These are phyloP conservation scores for Gavialis gangeticus DNA, from an alignment of 2,113 vertebrate species.

Conservation along the genomic window DNA sequence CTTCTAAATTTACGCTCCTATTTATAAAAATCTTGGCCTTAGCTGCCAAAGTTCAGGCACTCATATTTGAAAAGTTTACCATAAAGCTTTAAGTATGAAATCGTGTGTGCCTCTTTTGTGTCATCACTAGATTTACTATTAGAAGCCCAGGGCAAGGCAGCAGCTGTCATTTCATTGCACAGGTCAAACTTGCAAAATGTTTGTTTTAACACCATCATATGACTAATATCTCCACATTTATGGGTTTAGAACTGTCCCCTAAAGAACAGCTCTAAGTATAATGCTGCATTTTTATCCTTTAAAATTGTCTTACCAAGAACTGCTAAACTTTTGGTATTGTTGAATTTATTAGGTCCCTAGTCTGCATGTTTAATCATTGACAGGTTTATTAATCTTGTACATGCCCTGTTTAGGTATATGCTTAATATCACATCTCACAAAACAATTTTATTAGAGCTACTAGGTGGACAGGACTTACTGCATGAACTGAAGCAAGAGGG, in stretches of 20 bases:
- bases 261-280: background rate
- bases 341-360: slow-evolving; percentile 16
- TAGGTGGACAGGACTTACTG: background rate
- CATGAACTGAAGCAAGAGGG: background rate
- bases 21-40: background rate
- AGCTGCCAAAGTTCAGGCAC: background rate
- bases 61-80: background rate
- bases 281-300: slow-evolving; percentile 1
- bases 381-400: slow-evolving; percentile 36
- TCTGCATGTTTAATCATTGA: background rate
- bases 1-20: background rate
- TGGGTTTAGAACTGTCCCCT: background rate
- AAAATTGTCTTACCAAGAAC: background rate
- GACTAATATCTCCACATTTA: background rate
- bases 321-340: background rate
- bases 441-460: slow-evolving; percentile 1
- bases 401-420: background rate
- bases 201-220: background rate
- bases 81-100: background rate
- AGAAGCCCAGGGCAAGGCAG: background rate
- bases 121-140: background rate
- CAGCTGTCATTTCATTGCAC: background rate
- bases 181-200: slow-evolving; percentile 1
- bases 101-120: background rate
- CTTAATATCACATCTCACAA: background rate